Base-by-base conservation (phyloP, 2,888 invertebrate genomes). In the Eristalis arbustorum region DNA sequence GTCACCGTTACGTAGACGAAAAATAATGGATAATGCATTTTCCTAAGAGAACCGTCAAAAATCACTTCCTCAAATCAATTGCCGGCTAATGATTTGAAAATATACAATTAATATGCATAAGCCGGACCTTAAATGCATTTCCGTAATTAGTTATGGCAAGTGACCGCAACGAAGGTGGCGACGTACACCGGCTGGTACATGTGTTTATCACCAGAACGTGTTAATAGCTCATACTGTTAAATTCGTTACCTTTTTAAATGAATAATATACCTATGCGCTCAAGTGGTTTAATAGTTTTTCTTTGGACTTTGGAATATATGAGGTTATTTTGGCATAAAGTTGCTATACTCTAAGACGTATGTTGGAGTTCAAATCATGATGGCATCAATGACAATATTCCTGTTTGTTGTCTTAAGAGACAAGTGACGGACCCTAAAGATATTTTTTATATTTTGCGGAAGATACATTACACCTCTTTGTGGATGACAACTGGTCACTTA, bases 101-200 rank as follows among this genome's bases (percentile, higher is more conserved):
- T 82, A 56, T 57, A 42, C 18, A 73, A 77, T 82, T 77, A 63
- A 62, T 67, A 77, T 82, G 77, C 67, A 77, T n/a, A 61, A 56
- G 18, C n/a, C 56, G 40, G 13, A 23, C 31, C 31, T 31, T 6
- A 11, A 14, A 57, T 56, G n/a, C 49, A 68, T 67, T 82, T 82
- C 82, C 82, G 77, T 82, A 71, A 81, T 81, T 76, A 31, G 18
- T 28, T 62, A 62, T 63, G 62, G 11, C 61, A 69, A 14, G 34
- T 25, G 25, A 34, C 22, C 37, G 13, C 31, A 0, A 25, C n/a
- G 23, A 59, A 23, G n/a, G 25, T 25, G 61, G 13, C 14, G 40
- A 49, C 59, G 64, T 64, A 34, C 6, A 40, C 31, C 22, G 28
- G 62, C 11, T n/a, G 23, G 31, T 42, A 40, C 11, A 49, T 61